Conservation (phyloP, 2,797 vertebrate species). For the Tauraco hartlaubi region DNA sequence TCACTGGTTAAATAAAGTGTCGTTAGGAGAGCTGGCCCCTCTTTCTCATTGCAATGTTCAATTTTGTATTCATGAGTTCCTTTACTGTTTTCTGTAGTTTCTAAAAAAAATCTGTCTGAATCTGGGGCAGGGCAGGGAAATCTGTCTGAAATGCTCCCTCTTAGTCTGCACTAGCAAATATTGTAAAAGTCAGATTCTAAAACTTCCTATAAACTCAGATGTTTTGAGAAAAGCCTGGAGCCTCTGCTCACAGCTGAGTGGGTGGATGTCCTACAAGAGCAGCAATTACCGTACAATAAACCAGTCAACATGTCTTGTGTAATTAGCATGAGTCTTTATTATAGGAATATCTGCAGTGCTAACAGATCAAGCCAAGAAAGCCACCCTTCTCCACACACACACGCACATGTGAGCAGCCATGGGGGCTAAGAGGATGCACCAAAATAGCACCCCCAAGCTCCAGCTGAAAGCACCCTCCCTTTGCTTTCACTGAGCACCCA, state of each 20-base stretch:
- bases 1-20: slow-evolving; percentile 41
- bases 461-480: not conserved
- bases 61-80: not conserved
- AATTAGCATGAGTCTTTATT: not conserved
- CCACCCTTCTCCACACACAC: not conserved
- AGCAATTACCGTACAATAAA: slow-evolving; percentile 35
- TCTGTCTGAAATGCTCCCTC: not conserved
- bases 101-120: not conserved
- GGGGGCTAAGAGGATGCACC: not conserved
- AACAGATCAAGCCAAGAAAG: not conserved
- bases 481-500: not conserved
- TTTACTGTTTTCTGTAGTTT: not conserved
- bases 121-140: not conserved
- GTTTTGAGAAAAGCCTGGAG: slow-evolving; percentile 24
- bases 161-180: not conserved
- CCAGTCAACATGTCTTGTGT: slow-evolving; percentile 21
- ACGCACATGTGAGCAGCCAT: accelerated
- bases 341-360: not conserved
- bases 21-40: not conserved
- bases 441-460: not conserved
- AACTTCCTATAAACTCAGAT: not conserved
- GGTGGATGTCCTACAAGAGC: slow-evolving; percentile 51
- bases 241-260: not conserved
- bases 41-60: not conserved
- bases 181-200: not conserved